Conservation (phyloP, 1,140 invertebrate species). For the Magallana gigas region DNA sequence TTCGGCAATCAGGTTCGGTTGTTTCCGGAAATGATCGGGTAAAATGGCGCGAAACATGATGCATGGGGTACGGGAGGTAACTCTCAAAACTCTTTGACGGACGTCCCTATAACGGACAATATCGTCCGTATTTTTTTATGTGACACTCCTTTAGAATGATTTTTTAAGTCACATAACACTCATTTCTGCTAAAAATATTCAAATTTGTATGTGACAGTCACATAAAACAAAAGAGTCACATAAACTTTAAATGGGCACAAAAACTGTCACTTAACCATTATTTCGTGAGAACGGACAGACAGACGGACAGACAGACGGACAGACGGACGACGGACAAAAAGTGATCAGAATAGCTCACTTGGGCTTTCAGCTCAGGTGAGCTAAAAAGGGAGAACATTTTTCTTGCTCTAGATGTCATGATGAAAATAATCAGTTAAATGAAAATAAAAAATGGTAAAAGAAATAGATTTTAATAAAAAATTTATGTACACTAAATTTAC, state of each 20-base stretch:
- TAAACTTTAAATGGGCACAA: neutral
- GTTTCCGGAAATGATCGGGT: conserved; percentile 4
- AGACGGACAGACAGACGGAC: too few species aligned
- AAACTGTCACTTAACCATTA: neutral
- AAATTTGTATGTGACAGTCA: conserved; percentile 16
- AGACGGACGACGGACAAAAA: too few species aligned
- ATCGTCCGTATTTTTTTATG: neutral
- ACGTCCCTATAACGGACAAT: neutral
- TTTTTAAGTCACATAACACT: neutral
- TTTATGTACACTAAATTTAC: too few species aligned
- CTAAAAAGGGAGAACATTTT: too few species aligned
- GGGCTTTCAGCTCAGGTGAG: too few species aligned
- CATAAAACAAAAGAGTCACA: conserved; percentile 16
- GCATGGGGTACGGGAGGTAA: conserved; percentile 7
- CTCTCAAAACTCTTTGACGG: neutral
- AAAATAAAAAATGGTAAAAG: too few species aligned
- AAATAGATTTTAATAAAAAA: too few species aligned
- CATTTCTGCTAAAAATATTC: neutral
- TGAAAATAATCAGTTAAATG: too few species aligned
- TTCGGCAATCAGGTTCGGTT: conserved; percentile 1
- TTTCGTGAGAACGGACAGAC: too few species aligned
- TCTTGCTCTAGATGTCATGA: too few species aligned
- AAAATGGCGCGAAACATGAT: conserved; percentile 8
- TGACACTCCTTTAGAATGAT: neutral
- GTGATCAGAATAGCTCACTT: too few species aligned